Conservation (phyloP, 2,797 vertebrate species). For the Ciconia nigra region DNA sequence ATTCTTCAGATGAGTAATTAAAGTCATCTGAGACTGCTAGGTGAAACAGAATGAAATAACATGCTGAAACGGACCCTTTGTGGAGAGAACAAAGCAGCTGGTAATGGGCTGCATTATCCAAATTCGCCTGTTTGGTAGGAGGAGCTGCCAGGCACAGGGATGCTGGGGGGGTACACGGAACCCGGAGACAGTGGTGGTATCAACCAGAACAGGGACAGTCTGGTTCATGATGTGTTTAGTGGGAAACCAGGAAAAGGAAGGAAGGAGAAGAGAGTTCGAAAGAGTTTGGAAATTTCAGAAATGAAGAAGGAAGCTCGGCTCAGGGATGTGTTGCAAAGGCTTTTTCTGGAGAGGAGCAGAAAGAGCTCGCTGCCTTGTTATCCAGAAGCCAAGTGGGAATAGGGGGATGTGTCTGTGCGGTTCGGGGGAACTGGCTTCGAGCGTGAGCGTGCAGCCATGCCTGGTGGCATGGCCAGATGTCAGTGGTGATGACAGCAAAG, state of each 20-base stretch:
- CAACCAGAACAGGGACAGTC: not conserved
- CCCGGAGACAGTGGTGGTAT: accelerated
- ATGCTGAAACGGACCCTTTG: not conserved
- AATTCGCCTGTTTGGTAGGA: not conserved
- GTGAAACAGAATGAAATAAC: not conserved
- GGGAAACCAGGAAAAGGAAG: not conserved
- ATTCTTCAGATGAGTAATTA: not conserved
- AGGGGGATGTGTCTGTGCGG: not conserved
- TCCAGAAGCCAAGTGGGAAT: not conserved
- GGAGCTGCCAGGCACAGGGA: not conserved
- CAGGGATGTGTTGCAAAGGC: not conserved
- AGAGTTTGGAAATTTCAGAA: not conserved
- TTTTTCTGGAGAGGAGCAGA: not conserved
- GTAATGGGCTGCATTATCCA: not conserved
- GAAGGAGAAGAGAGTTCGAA: not conserved
- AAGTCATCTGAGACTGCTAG: not conserved
- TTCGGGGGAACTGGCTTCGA: accelerated
- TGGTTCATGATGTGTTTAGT: not conserved
- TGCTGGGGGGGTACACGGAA: not conserved
- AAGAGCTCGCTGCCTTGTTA: not conserved
- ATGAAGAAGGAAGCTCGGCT: not conserved
- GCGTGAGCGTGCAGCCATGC: not conserved
- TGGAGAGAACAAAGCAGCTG: not conserved
- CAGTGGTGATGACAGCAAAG: not conserved
- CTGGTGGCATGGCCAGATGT: not conserved